These are phyloP conservation scores for Arremon aurantiirostris DNA, from an alignment of 2,797 vertebrate genomes.

Conservation along the genomic window DNA sequence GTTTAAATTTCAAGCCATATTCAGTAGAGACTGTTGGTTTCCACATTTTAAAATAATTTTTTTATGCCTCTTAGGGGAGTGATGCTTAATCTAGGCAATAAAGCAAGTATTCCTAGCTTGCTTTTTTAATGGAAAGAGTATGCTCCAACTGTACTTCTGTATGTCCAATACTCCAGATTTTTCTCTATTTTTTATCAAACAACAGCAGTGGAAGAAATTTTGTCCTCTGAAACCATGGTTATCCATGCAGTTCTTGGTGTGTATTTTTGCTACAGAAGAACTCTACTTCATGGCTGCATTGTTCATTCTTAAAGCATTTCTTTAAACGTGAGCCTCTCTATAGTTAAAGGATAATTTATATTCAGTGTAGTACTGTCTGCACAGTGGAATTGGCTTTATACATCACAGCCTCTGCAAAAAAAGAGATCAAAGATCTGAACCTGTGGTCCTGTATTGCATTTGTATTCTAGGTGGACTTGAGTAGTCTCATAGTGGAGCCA, in stretches of 20 bases:
- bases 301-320: conserved; percentile 47
- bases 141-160: background rate
- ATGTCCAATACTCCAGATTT: background rate
- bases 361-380: conserved; percentile 67
- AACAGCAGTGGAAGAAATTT: background rate
- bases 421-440: conserved; percentile 73
- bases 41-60: conserved; percentile 19
- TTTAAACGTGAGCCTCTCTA: conserved; percentile 46
- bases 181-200: background rate
- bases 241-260: conserved; percentile 14
- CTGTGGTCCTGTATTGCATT: conserved; percentile 62
- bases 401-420: conserved; percentile 68
- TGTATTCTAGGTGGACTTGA: conserved; percentile 57
- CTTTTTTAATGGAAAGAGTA: background rate
- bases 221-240: background rate
- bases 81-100: conserved; percentile 1
- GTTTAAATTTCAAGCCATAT: conserved; percentile 54
- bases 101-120: background rate
- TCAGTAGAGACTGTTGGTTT: conserved; percentile 39
- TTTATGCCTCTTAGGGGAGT: conserved; percentile 26
- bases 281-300: conserved; percentile 30
- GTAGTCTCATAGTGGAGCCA: conserved; percentile 15
- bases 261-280: conserved; percentile 15
- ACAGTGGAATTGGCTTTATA: conserved; percentile 73
- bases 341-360: conserved; percentile 72